Evolutionary conservation across 2,797 vertebrate genomes (phyloP), one percentile per base, ranked within the genome.

Genomic region (Nothura maculosa): DNA sequence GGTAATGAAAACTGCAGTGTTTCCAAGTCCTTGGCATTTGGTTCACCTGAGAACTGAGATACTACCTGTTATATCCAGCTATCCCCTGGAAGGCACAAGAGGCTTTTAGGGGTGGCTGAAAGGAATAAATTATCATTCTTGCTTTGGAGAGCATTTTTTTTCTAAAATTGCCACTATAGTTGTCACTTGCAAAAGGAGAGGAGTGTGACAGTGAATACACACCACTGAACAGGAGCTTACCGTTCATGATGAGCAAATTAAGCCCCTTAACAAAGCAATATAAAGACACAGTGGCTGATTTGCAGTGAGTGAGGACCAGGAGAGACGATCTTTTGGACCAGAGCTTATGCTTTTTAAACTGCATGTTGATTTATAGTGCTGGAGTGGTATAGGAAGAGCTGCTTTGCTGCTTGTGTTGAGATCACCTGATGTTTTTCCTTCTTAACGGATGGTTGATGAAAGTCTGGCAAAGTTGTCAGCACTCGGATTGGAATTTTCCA

Each of bases 321-420:
- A 85, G 89, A 43, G 87, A 45, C 17, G 52, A 42, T 80, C 83
- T 92, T 92, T 36, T 94, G 83, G 86, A 83, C 72, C 42, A 47
- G 48, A 8, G 47, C 54, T 90, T 78, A 87, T 55, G 48, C 79
- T 81, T 55, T 50, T 19, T 62, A 57, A 93, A 89, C 61, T 66
- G 60, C 69, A 30, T 32, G 15, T 60, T 89, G 76, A 27, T 57
- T 62, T 9, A 38, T 15, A 19, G 64, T 18, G 21, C 58, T 50
- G 48, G 68, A 79, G 36, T 80, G 69, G 58, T 7, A 24, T 52
- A 69, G 36, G 82, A 85, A 78, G 64, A 68, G 45, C 58, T 79
- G 45, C 18, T 90, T 76, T 86, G 45, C 28, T 75, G 58, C 42
- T 82, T 74, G 62, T 78, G 3, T 32, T 0, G 2, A 36, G 69